These are phyloP conservation scores for Gnathonemus echidnorhynchus DNA, from an alignment of 2,113 vertebrate species.

Conservation along the genomic window DNA sequence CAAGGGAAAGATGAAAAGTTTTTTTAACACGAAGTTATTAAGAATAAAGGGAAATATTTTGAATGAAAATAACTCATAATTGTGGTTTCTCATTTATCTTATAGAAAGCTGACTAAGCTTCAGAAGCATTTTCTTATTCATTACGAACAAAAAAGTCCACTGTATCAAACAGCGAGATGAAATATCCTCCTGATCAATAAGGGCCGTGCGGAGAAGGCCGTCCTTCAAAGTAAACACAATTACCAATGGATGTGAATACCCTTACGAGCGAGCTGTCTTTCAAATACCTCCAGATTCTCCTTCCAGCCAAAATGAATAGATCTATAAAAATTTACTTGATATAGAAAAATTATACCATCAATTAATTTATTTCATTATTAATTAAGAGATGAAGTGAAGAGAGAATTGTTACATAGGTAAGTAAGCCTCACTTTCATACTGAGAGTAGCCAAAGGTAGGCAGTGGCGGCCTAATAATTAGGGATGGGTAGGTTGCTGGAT, in stretches of 20 bases:
- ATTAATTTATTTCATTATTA: slow-evolving; percentile 5
- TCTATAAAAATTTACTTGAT: not conserved
- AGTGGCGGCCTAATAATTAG: not conserved
- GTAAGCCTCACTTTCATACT: not conserved
- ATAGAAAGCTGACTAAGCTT: not conserved
- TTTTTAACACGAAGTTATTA: not conserved
- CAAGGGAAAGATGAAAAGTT: not conserved
- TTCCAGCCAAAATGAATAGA: not conserved
- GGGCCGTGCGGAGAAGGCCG: not conserved
- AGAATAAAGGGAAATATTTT: not conserved
- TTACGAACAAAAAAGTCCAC: not conserved
- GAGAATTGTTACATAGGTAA: not conserved
- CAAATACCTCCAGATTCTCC: not conserved
- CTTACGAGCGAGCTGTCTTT: not conserved
- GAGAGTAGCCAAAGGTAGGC: not conserved
- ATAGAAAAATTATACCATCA: not conserved
- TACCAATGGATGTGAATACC: not conserved
- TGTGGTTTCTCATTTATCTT: not conserved
- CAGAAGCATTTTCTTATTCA: not conserved
- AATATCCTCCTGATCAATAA: slow-evolving; percentile 7
- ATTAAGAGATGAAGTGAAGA: not conserved
- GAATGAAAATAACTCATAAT: not conserved
- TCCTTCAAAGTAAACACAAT: slow-evolving; percentile 7
- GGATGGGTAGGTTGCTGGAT: not conserved
- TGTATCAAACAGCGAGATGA: not conserved